A percentile compares a stretch with the other conserved stretches of the same genome.
These are phyloP conservation scores for Peromyscus aztecus DNA, from an alignment of 2,797 vertebrate species.

Conservation along the genomic window DNA sequence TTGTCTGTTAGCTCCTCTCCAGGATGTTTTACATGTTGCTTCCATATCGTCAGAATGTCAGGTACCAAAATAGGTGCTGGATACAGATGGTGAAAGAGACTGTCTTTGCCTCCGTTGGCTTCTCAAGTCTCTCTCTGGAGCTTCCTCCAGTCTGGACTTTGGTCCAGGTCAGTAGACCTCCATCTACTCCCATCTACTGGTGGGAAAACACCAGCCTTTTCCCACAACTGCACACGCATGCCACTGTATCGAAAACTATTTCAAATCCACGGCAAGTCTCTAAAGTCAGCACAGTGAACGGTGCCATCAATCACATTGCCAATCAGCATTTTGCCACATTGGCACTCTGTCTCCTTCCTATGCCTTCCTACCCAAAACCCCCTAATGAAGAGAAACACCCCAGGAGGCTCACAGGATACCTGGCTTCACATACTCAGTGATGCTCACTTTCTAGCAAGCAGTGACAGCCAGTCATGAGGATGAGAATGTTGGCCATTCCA, in stretches of 20 bases:
- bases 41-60: background rate
- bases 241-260: background rate
- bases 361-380: background rate
- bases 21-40: background rate
- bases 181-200: too few relatives aligned
- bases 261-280: background rate
- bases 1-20: background rate
- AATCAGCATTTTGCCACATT: background rate
- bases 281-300: background rate
- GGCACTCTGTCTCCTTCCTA: background rate
- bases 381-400: background rate
- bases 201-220: too few relatives aligned
- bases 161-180: background rate
- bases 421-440: background rate
- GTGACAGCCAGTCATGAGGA: background rate
- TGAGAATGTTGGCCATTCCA: background rate
- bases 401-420: background rate
- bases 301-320: background rate
- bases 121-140: background rate
- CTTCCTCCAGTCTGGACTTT: background rate
- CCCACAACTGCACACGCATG: accelerated
- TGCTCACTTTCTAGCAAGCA: background rate
- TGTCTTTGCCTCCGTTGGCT: background rate
- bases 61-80: background rate
- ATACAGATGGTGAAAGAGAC: accelerated